A percentile compares a stretch with the other conserved stretches of the same genome.
Evolutionary conservation across 2,797 vertebrate genomes (phyloP).

Genomic region (Acanthurus lineatus): DNA sequence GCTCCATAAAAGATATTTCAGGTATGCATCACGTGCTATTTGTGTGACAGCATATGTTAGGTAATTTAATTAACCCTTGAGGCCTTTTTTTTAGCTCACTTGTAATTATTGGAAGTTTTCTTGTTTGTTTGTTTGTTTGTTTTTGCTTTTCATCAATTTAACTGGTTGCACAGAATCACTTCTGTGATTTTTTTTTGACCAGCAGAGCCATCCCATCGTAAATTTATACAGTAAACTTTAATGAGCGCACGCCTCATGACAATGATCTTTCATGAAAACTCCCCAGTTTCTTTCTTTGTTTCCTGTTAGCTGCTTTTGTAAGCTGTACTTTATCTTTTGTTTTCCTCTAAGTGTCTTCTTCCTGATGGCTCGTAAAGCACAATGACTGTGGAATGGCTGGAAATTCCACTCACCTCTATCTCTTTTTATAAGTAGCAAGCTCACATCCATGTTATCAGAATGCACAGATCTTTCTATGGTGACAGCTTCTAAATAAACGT

Average conservation of each 20-base stretch:
- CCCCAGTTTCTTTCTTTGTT: conserved; percentile 32
- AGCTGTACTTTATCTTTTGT: conserved; percentile 44
- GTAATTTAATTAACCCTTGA: neutral
- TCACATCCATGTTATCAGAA: neutral
- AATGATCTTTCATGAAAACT: conserved; percentile 17
- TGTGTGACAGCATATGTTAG: neutral
- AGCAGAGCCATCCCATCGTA: neutral
- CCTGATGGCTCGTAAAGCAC: conserved; percentile 43
- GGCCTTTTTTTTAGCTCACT: neutral
- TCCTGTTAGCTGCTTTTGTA: conserved; percentile 46
- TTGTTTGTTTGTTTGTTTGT: neutral
- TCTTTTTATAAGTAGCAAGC: neutral
- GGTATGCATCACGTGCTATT: neutral
- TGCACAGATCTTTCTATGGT: neutral
- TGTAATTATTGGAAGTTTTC: neutral
- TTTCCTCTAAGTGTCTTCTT: conserved; percentile 61
- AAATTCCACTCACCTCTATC: conserved; percentile 68
- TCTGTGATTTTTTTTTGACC: neutral
- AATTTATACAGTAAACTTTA: neutral
- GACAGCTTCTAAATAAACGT: conserved; percentile 14
- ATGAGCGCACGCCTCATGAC: neutral
- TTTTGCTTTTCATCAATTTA: neutral
- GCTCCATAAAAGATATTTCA: neutral
- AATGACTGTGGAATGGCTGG: conserved; percentile 53
- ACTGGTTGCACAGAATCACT: neutral